These are phyloP conservation scores for Capromys pilorides DNA, from an alignment of 2,797 vertebrate species.

Conservation along the genomic window DNA sequence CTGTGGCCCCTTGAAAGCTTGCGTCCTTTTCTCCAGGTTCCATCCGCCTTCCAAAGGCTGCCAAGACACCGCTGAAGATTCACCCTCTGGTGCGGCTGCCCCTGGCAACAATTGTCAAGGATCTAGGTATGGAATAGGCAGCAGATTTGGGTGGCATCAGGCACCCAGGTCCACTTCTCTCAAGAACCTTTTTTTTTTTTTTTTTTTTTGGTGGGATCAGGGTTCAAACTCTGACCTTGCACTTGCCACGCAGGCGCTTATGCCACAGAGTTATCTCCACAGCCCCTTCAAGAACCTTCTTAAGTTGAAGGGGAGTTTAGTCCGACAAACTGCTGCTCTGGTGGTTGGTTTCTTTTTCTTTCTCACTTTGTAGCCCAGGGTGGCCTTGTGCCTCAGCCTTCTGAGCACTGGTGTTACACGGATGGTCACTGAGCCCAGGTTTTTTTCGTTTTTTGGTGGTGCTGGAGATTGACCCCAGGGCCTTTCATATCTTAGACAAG, in stretches of 20 bases:
- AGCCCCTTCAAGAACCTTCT: no score
- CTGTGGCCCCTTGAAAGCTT: neutral
- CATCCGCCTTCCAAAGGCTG: constrained; percentile 94
- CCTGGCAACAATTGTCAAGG: constrained; percentile 93
- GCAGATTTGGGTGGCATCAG: neutral
- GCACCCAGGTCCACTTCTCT: neutral
- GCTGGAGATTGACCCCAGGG: neutral
- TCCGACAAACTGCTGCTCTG: neutral
- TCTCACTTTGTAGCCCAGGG: neutral
- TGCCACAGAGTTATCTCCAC: no score
- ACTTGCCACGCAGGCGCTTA: no score
- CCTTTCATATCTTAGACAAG: neutral
- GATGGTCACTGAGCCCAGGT: neutral
- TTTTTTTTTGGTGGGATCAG: no score
- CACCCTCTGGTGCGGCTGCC: constrained; percentile 90
- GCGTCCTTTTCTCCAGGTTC: constrained; percentile 86
- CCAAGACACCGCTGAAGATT: constrained; percentile 92
- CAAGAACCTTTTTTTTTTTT: neutral
- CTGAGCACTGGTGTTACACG: neutral
- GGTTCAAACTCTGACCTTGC: no score
- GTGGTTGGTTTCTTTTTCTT: neutral
- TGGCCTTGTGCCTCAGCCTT: neutral
- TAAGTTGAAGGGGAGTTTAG: neutral
- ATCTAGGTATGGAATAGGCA: constrained; percentile 89
- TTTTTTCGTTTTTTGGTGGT: neutral